phyloP scores from a whole-genome alignment of 1,140 invertebrate genomes.

The Drosophila sturtevanti region DNA sequence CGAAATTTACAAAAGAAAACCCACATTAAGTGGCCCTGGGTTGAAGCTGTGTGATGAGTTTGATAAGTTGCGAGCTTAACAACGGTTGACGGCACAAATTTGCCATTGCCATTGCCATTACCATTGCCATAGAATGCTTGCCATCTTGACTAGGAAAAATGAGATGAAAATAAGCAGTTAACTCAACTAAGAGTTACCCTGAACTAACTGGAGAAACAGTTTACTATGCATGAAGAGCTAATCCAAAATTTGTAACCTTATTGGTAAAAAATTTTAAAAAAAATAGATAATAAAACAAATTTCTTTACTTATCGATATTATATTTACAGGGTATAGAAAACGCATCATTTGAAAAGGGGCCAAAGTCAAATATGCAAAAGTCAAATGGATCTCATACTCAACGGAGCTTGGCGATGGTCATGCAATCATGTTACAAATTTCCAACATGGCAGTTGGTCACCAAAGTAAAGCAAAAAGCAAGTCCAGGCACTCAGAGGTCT shows the following conservation, averaged over 20 bases:
- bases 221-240: too few relatives aligned
- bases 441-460: constrained; percentile 32
- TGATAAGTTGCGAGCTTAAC: constrained; percentile 77
- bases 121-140: background rate
- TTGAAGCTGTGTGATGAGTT: constrained; percentile 57
- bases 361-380: constrained; percentile 77
- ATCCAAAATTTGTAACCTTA: too few relatives aligned
- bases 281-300: too few relatives aligned
- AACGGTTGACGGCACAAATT: constrained; percentile 78
- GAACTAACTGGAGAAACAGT: background rate
- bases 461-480: constrained; percentile 30
- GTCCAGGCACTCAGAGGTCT: constrained; percentile 17
- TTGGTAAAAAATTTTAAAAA: too few relatives aligned
- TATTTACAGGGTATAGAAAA: constrained; percentile 12
- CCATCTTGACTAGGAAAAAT: background rate
- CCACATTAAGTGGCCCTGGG: constrained; percentile 69
- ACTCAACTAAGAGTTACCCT: background rate
- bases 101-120: constrained; percentile 5
- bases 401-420: constrained; percentile 35
- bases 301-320: background rate
- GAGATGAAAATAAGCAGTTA: background rate
- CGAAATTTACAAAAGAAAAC: constrained; percentile 70
- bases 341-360: constrained; percentile 41
- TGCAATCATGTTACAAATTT: constrained; percentile 76
- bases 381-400: constrained; percentile 56